Evolutionary conservation across 1,140 invertebrate species (phyloP).

Genomic region (Pseudomyrmex flavicornis): DNA sequence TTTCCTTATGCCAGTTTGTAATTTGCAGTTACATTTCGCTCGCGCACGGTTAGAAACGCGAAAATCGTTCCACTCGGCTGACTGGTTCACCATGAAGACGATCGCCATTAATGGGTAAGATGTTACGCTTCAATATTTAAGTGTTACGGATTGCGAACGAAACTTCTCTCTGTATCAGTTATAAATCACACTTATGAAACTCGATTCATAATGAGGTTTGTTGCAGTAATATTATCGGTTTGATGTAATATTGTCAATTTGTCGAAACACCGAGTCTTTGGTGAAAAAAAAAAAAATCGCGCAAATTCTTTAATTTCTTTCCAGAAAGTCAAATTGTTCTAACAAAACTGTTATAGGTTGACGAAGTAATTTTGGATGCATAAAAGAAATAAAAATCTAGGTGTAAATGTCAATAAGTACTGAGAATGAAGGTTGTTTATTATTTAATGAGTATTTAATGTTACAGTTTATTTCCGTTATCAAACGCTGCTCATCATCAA

Average conservation of each 20-base stretch:
- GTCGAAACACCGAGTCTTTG: not conserved
- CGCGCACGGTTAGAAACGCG: conserved; percentile 18
- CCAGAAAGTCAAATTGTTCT: not conserved
- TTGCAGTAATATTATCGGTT: not conserved
- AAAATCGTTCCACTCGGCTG: conserved; percentile 2
- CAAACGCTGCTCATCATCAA: not conserved
- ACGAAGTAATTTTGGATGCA: not conserved
- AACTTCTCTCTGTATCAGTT: not conserved
- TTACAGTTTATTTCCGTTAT: conserved; percentile 38
- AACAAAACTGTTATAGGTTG: not conserved
- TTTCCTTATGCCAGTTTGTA: not conserved
- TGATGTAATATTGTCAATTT: not conserved
- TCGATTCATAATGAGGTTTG: not conserved
- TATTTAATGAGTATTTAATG: conserved; percentile 22
- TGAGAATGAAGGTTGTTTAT: conserved; percentile 15
- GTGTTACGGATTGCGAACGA: not conserved
- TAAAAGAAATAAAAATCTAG: not conserved
- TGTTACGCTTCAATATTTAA: not conserved
- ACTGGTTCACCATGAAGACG: not conserved
- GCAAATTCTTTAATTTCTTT: conserved; percentile 11
- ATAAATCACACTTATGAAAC: not conserved
- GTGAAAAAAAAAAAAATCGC: not conserved
- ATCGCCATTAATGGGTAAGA: conserved; percentile 21
- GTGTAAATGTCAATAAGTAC: not conserved
- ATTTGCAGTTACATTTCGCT: not conserved